A percentile compares a stretch with the other conserved stretches of the same genome.
These are phyloP conservation scores for Pediacus dermestoides DNA, from an alignment of 2,888 invertebrate genomes.

Conservation along the genomic window DNA sequence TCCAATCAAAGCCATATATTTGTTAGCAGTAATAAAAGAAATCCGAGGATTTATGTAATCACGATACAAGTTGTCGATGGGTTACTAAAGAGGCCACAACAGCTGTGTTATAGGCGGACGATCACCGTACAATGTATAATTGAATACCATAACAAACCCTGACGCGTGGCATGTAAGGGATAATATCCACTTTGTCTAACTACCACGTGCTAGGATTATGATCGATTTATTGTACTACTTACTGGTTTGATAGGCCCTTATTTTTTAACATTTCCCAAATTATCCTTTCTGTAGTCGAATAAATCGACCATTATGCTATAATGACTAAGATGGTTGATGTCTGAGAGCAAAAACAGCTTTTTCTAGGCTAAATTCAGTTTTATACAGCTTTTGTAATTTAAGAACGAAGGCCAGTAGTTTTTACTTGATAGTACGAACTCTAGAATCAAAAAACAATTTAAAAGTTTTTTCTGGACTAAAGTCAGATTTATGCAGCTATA, in stretches of 20 bases:
- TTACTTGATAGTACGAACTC: too few relatives aligned
- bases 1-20: too few relatives aligned
- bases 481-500: too few relatives aligned
- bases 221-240: constrained; percentile 36
- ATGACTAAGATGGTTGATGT: too few relatives aligned
- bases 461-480: too few relatives aligned
- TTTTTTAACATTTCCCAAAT: constrained; percentile 14
- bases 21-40: too few relatives aligned
- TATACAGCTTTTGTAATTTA: too few relatives aligned
- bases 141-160: constrained; percentile 36
- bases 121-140: constrained; percentile 32
- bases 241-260: constrained; percentile 33
- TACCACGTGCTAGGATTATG: constrained; percentile 36
- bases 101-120: constrained; percentile 32
- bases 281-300: background rate
- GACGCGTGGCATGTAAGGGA: constrained; percentile 32
- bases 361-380: too few relatives aligned
- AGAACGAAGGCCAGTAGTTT: too few relatives aligned
- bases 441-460: too few relatives aligned
- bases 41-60: background rate
- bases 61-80: constrained; percentile 3
- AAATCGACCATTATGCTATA: too few relatives aligned
- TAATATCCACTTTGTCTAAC: constrained; percentile 38
- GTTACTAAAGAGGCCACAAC: constrained; percentile 13
- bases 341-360: too few relatives aligned